Percentiles rank a stretch among this genome's conserved stretches.
phyloP scores from a whole-genome alignment of 2,888 invertebrate species.

The Argyresthia albistria region DNA sequence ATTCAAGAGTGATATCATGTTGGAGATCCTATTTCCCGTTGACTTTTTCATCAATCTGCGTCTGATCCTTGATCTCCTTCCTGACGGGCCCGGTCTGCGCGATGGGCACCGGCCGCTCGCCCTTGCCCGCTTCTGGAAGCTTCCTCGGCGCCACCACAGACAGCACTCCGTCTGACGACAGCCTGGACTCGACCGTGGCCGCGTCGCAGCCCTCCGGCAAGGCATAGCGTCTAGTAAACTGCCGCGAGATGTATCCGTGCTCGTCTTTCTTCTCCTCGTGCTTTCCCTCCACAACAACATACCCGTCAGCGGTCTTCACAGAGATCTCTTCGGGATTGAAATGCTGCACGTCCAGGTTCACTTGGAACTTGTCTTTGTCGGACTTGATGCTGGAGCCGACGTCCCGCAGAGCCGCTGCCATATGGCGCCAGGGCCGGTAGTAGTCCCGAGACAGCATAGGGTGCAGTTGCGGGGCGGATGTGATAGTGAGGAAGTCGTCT shows the following conservation, averaged over 20 bases:
- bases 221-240: conserved; percentile 79
- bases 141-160: conserved; percentile 73
- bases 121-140: conserved; percentile 20
- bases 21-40: no score
- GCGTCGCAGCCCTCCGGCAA: conserved; percentile 80
- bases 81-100: conserved; percentile 70
- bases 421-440: conserved; percentile 42
- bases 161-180: conserved; percentile 82
- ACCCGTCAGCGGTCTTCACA: conserved; percentile 79
- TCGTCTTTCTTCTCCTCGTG: conserved; percentile 83
- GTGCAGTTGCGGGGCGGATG: conserved; percentile 22
- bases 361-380: conserved; percentile 71
- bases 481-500: conserved; percentile 42
- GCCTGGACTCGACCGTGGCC: conserved; percentile 75
- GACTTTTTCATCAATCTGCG: conserved; percentile 7
- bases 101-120: conserved; percentile 68
- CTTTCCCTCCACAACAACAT: conserved; percentile 79
- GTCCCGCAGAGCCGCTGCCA: conserved; percentile 44
- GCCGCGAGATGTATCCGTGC: conserved; percentile 79
- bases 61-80: conserved; percentile 53
- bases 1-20: no score
- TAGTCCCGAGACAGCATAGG: conserved; percentile 28
- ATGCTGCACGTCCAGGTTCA: conserved; percentile 80
- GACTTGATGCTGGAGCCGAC: conserved; percentile 59
- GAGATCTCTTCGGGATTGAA: conserved; percentile 81